Conservation (phyloP, 1,140 invertebrate species). For the Belonocnema kinseyi region DNA sequence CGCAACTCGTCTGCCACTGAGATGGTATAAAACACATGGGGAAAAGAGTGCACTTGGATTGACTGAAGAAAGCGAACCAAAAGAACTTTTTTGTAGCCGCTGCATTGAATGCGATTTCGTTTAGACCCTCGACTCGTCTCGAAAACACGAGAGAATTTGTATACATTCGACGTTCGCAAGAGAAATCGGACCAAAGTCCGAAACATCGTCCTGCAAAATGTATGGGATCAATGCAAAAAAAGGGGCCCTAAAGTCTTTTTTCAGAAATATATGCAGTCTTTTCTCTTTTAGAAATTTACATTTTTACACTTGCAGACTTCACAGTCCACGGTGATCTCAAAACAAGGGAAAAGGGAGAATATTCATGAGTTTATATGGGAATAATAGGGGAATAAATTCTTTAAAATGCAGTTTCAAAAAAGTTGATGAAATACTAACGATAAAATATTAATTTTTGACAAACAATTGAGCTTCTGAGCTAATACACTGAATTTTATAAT, state of each 20-base stretch:
- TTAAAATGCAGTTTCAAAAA: too few relatives aligned
- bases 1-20: constrained; percentile 36
- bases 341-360: too few relatives aligned
- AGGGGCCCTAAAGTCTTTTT: constrained; percentile 7
- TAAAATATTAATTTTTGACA: too few relatives aligned
- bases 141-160: constrained; percentile 30
- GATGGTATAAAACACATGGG: constrained; percentile 39
- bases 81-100: constrained; percentile 37
- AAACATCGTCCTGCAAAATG: background rate
- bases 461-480: too few relatives aligned
- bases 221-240: constrained; percentile 33
- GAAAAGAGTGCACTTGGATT: constrained; percentile 29
- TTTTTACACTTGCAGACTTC: too few relatives aligned
- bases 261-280: constrained; percentile 15
- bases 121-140: constrained; percentile 35
- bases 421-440: too few relatives aligned
- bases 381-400: too few relatives aligned
- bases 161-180: constrained; percentile 19
- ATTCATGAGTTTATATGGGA: too few relatives aligned
- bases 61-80: constrained; percentile 32
- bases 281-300: background rate
- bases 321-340: too few relatives aligned
- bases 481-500: too few relatives aligned
- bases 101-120: constrained; percentile 42
- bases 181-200: constrained; percentile 5